Conservation (phyloP, 2,797 vertebrate genomes). For the Lemur catta region DNA sequence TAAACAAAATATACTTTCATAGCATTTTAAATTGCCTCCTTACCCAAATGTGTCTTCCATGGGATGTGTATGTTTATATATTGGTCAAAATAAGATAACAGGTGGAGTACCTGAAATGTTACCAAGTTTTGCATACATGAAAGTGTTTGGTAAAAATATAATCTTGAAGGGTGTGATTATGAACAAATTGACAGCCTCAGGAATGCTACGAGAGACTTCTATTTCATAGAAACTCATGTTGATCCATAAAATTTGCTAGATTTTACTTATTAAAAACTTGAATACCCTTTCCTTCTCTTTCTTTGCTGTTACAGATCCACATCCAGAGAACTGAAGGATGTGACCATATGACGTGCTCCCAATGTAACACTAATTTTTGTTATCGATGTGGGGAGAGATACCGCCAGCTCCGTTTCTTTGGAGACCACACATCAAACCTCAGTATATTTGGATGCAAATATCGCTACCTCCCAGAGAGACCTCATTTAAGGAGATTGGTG, state of each 20-base stretch:
- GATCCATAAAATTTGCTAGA: not conserved
- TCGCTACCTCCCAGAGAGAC: slow-evolving; percentile 97
- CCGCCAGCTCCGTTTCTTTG: slow-evolving; percentile 96
- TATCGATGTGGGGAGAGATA: slow-evolving; percentile 98
- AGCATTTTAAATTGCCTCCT: not conserved
- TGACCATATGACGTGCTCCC: slow-evolving; percentile 98
- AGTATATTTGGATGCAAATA: slow-evolving; percentile 99
- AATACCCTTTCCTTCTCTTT: not conserved
- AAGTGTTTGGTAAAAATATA: not conserved
- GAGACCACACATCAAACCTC: slow-evolving; percentile 98
- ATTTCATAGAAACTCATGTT: not conserved
- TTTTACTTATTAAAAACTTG: not conserved
- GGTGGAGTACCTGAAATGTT: not conserved
- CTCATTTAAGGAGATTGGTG: slow-evolving; percentile 95
- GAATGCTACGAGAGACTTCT: not conserved
- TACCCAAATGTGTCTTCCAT: not conserved
- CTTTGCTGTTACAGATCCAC: slow-evolving; percentile 89
- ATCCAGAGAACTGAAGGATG: slow-evolving; percentile 99
- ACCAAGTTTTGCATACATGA: not conserved
- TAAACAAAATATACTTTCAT: not conserved
- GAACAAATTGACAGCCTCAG: not conserved
- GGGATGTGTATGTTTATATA: not conserved
- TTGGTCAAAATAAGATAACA: not conserved
- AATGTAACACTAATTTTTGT: slow-evolving; percentile 99
- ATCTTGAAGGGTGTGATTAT: not conserved